Percentiles rank a stretch among this genome's conserved stretches.
These are phyloP conservation scores for Prunella fulvescens DNA, from an alignment of 2,113 vertebrate genomes.

Conservation along the genomic window DNA sequence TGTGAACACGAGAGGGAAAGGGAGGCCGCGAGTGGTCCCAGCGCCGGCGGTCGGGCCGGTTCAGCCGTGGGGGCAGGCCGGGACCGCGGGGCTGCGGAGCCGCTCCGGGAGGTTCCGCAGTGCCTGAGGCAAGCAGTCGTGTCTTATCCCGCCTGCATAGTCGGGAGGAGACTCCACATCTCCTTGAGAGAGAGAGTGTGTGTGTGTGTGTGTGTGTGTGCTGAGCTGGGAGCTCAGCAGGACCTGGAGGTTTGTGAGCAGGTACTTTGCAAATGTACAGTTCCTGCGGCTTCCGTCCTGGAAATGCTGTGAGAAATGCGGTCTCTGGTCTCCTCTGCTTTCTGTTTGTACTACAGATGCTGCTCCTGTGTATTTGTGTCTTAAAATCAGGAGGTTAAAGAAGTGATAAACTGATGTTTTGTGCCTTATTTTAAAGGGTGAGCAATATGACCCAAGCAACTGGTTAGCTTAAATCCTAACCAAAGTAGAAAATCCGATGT, in stretches of 20 bases:
- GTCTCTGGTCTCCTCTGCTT: not conserved
- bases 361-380: not conserved
- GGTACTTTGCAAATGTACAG: fast-evolving
- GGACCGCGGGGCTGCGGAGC: not conserved
- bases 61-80: fast-evolving
- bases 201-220: too few species aligned
- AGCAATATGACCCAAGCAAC: not conserved
- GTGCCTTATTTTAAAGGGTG: not conserved
- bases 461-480: not conserved
- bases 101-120: not conserved
- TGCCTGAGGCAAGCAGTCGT: not conserved
- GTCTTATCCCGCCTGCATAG: fast-evolving
- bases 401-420: not conserved
- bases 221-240: not conserved
- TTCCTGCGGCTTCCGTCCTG: not conserved
- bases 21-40: fast-evolving
- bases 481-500: not conserved
- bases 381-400: not conserved
- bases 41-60: not conserved
- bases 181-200: not conserved
- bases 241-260: fast-evolving
- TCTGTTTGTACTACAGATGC: not conserved
- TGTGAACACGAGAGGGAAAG: not conserved
- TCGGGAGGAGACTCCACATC: not conserved
- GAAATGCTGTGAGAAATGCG: not conserved